Evolutionary conservation across 2,113 vertebrate species (phyloP), one percentile per base, ranked within the genome.

Genomic region (Grantiella picta): DNA sequence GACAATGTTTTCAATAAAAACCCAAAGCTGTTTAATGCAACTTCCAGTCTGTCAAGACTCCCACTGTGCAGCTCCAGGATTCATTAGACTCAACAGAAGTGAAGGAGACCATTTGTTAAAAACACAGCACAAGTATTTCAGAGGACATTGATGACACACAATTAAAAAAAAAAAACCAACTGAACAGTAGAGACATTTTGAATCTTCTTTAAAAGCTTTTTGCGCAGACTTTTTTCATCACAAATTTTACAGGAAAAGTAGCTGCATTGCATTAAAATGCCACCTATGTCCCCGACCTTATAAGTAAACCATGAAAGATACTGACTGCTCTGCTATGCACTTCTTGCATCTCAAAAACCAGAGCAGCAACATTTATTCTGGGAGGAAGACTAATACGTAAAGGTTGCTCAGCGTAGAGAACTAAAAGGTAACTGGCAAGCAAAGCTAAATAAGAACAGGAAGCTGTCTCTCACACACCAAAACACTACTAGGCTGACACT

Each of bases 1-100:
- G 75, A 94, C 92, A 95, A 92, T 92, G 91, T 95, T 97, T 97
- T 94, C 90, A 96, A 94, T 96, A 95, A 92, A 96, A 95, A 49
- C 60, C 11, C 52, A 83, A 89, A 92, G 83, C 86, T 89, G 77
- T 83, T 91, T 93, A 95, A 95, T 90, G 81, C 73, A 96, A 95
- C 86, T 96, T 95, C 90, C 85, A 96, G 56, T 91, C 85, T 94
- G 91, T 95, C 90, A 93, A 77, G 88, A 85, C 85, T 89, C 96
- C 95, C 89, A 94, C 95, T 84, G 91, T 70, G 95, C 65, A 95
- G 89, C 71, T 82, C 68, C 80, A 94, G 40, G 65, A 88, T 82
- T 91, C 80, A 63, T 47, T 79, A 84, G 66, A 84, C 57, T 87
- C 73, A 77, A 77, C 29, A 89, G 44, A 86, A 94, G 29, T 66